Conservation (phyloP, 92 coral and sea anemone genomes). For the Metridium senile region DNA sequence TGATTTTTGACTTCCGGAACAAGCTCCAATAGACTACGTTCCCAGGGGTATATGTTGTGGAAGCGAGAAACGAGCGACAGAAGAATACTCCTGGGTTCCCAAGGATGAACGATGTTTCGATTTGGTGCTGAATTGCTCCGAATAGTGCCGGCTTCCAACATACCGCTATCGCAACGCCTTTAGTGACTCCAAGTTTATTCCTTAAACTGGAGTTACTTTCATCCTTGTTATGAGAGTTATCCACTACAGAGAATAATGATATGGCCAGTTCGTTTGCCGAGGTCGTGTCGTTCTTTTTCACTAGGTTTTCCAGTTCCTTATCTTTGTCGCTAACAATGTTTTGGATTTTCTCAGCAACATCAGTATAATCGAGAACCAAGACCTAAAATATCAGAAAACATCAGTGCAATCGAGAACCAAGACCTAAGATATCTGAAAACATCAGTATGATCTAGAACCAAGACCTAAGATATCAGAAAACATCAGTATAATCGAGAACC, state of each 20-base stretch:
- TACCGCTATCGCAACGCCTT: not conserved
- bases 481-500: conserved; percentile 22
- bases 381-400: not conserved
- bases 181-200: conserved; percentile 15
- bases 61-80: no score
- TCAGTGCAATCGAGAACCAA: conserved; percentile 21
- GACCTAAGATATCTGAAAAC: not conserved
- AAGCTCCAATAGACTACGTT: no score
- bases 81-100: no score
- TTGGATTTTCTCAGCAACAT: conserved; percentile 39
- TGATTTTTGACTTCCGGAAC: no score
- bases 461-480: not conserved
- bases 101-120: no score
- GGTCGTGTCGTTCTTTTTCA: conserved; percentile 27
- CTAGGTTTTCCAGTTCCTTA: conserved; percentile 28
- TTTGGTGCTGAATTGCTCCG: no score
- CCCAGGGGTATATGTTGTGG: no score
- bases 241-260: conserved; percentile 48
- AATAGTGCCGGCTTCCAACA: no score
- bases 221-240: conserved; percentile 31
- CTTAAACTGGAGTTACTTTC: conserved; percentile 20
- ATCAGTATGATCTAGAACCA: conserved; percentile 21
- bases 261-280: conserved; percentile 52
- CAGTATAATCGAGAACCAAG: conserved; percentile 12
- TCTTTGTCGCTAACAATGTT: conserved; percentile 35